Percentiles rank a stretch among this genome's conserved stretches.
Evolutionary conservation across 2,888 invertebrate genomes (phyloP).

Genomic region (Strigamia crassipes): DNA sequence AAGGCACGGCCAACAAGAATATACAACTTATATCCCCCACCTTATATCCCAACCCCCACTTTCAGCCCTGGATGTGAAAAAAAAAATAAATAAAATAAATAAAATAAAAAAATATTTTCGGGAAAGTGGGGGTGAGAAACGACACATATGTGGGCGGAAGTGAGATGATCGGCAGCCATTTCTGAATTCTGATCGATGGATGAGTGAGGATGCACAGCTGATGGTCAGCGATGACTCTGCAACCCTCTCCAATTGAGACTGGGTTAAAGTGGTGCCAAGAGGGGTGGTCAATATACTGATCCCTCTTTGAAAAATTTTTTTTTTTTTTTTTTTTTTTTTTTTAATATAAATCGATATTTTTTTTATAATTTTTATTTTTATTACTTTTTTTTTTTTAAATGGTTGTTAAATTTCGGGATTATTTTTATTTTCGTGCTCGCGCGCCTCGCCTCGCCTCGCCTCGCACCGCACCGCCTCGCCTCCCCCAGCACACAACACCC

Average conservation of each 20-base stretch:
- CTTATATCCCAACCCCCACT: neutral
- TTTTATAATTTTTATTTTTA: neutral
- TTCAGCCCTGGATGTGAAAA: neutral
- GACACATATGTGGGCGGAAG: conserved; percentile 17
- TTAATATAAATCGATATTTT: neutral
- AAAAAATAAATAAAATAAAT: neutral
- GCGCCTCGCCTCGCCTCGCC: no score
- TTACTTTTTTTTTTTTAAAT: no score
- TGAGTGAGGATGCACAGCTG: conserved; percentile 15
- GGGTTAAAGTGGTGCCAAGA: neutral
- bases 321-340: neutral
- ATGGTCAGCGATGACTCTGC: conserved; percentile 11
- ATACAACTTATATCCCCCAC: neutral
- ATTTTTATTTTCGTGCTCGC: no score
- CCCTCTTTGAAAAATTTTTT: neutral
- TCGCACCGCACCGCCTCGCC: no score
- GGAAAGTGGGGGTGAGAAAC: neutral
- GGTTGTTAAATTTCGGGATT: no score
- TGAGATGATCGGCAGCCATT: conserved; percentile 33
- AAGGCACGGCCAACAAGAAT: conserved; percentile 36
- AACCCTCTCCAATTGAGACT: neutral
- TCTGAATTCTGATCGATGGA: conserved; percentile 14
- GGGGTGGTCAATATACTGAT: neutral
- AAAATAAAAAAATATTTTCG: no score
- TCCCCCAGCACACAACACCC: neutral